A percentile compares a stretch with the other conserved stretches of the same genome.
Evolutionary conservation across 1,140 invertebrate species (phyloP).

Genomic region (Zophobas morio): DNA sequence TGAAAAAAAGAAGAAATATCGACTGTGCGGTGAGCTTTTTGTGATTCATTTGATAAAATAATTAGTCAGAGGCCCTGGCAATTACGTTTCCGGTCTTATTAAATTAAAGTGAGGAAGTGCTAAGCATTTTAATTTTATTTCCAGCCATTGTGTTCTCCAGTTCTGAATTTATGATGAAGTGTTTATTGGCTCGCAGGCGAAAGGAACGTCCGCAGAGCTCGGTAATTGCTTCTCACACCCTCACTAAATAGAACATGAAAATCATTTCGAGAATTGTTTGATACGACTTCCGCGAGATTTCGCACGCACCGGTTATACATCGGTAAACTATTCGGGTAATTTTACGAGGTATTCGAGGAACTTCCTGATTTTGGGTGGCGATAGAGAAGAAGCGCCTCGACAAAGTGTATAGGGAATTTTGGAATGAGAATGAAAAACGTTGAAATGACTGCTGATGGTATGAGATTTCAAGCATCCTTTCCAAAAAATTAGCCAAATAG

Average conservation of each 20-base stretch:
- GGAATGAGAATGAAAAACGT: too few relatives aligned
- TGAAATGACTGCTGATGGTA: too few relatives aligned
- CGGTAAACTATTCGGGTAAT: slow-evolving; percentile 7
- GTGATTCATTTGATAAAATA: slow-evolving; percentile 63
- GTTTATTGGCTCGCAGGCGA: slow-evolving; percentile 53
- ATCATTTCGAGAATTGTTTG: slow-evolving; percentile 48
- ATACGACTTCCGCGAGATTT: slow-evolving; percentile 10
- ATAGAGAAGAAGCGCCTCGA: too few relatives aligned
- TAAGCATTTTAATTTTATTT: slow-evolving; percentile 65
- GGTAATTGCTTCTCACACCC: slow-evolving; percentile 49
- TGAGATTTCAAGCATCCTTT: too few relatives aligned
- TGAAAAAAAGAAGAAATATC: slow-evolving; percentile 11
- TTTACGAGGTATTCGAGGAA: not conserved
- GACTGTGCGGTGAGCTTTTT: slow-evolving; percentile 39
- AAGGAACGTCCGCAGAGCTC: slow-evolving; percentile 47
- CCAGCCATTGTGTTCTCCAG: slow-evolving; percentile 52
- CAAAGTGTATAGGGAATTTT: too few relatives aligned
- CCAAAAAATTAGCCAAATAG: too few relatives aligned
- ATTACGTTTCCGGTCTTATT: slow-evolving; percentile 63
- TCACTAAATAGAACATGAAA: slow-evolving; percentile 48
- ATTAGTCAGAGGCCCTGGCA: slow-evolving; percentile 59
- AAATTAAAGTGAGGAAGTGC: slow-evolving; percentile 63
- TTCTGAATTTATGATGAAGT: slow-evolving; percentile 57
- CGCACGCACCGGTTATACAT: not conserved
- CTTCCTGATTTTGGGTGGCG: not conserved